phyloP scores from a whole-genome alignment of 2,797 vertebrate species.

The Onychomys arenicola region DNA sequence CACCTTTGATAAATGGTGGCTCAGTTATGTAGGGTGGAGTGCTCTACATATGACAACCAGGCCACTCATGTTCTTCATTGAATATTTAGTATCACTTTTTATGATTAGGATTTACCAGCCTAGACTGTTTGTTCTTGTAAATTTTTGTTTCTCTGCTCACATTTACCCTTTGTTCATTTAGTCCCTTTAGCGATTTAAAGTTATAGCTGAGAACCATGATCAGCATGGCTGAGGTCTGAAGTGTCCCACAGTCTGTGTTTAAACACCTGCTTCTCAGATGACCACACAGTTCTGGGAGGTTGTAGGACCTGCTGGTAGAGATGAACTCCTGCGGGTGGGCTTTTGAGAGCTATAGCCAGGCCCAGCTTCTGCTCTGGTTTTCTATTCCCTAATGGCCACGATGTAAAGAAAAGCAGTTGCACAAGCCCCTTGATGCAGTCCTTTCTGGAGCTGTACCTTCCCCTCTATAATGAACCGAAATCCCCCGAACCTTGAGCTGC shows the following conservation, averaged over 20 bases:
- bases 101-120: background rate
- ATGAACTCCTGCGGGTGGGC: background rate
- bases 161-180: constrained; percentile 35
- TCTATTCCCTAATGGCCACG: background rate
- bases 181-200: constrained; percentile 16
- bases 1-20: background rate
- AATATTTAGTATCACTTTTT: constrained; percentile 19
- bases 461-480: background rate
- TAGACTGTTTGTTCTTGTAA: background rate
- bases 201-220: background rate
- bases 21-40: background rate
- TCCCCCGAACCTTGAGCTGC: background rate
- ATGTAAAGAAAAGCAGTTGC: background rate
- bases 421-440: background rate
- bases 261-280: background rate
- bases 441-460: no score
- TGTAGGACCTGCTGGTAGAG: background rate
- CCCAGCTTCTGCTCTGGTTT: background rate
- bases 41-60: background rate
- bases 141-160: constrained; percentile 15
- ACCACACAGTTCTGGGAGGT: no score
- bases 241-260: background rate
- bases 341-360: background rate
- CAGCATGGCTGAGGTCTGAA: no score
- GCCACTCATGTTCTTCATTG: background rate